phyloP scores from a whole-genome alignment of 53 echinoderm and acorn worm genomes.

The Hippasteria phrygiana region DNA sequence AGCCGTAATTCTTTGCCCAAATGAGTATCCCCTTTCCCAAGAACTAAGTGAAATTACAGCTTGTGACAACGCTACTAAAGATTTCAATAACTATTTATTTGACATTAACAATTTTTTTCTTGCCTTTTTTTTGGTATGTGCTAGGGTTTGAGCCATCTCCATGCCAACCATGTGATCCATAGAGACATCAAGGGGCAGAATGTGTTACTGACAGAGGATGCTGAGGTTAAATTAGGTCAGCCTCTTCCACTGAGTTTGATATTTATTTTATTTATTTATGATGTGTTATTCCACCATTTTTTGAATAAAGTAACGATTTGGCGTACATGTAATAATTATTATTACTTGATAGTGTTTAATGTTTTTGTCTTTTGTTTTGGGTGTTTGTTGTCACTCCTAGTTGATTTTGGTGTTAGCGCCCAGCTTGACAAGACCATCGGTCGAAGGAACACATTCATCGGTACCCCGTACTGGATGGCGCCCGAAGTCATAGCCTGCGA shows the following conservation, averaged over 20 bases:
- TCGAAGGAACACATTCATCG: conserved; percentile 96
- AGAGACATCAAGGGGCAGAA: conserved; percentile 99
- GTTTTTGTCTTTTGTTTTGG: background rate
- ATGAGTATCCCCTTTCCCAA: no score
- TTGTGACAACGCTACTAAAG: no score
- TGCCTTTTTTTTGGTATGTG: background rate
- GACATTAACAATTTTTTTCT: no score
- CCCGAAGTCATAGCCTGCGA: conserved; percentile 99
- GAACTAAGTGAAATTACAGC: no score
- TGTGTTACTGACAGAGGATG: conserved; percentile 97
- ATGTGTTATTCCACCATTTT: no score
- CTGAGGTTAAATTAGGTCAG: conserved; percentile 98
- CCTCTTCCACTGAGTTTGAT: conserved; percentile 28
- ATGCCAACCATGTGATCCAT: conserved; percentile 99
- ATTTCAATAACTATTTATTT: no score
- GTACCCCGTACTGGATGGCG: conserved; percentile 99
- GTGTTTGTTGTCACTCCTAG: conserved; percentile 22
- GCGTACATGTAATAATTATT: no score
- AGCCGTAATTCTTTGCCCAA: no score
- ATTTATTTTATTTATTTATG: background rate
- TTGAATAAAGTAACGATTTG: no score
- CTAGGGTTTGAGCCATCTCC: conserved; percentile 97
- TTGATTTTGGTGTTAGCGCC: conserved; percentile 99
- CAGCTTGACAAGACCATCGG: conserved; percentile 99
- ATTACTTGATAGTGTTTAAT: background rate